Base-by-base conservation (phyloP, 1,140 invertebrate genomes). In the Drosophila sturtevanti region DNA sequence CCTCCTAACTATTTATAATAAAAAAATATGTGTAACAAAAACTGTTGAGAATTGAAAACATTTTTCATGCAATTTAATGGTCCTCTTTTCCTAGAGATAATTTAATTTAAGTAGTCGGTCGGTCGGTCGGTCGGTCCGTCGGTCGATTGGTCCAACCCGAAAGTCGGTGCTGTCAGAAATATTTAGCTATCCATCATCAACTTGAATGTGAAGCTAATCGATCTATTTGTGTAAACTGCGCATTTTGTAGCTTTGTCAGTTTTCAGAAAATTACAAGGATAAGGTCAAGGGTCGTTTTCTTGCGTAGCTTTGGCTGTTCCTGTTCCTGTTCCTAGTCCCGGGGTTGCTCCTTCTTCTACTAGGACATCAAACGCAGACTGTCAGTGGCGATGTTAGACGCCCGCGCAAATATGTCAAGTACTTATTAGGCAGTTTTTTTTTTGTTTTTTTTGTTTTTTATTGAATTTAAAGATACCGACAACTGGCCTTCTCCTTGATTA, bases 271-370 rank as follows among this genome's bases (percentile, higher is more conserved):
- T 71, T 55, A 67, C 65, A 65, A 18, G 58, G 18, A 74, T 48
- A 78, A 77, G 59, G 75, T 41, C 72, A 75, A 67, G 70, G 75
- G 75, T 78, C 72, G 52, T 41, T 48, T 67, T 58, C 71, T 41
- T 74, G 66, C 48, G 41, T 51, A 66, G 63, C 58, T 77, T 66
- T 67, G 38, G 27, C 35, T 14, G 62, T 41, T 58, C 18, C 74
- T 27, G 63, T 14, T 51, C 10, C 60, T 41, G 14, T 5, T 14
- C 7, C 24, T 16, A n/a, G 18, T 5, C 16, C 35, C 22, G 6
- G 68, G 60, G 67, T 68, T 76, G 63, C 27, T 31, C 1, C 24
- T 31, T 6, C 16, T 51, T 1, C 38, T 41, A 24, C 41, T 48
- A 61, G 61, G 71, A 69, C 62, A 65, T 64, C 16, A 48, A 27